Evolutionary conservation across 2,888 invertebrate genomes (phyloP).

Genomic region (Andrena flavipes): DNA sequence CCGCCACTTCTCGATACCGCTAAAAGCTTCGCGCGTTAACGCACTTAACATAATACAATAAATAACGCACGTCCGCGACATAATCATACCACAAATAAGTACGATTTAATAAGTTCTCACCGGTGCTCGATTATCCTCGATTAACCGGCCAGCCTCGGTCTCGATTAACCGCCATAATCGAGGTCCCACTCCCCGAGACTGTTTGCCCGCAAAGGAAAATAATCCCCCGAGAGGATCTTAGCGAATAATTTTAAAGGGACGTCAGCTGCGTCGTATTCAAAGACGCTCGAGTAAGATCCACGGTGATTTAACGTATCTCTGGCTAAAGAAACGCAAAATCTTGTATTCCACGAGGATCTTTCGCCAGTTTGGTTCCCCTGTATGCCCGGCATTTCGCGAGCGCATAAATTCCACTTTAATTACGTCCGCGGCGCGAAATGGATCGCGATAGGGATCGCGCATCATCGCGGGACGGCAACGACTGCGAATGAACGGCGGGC

Average conservation of each 20-base stretch:
- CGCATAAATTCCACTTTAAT: conserved; percentile 37
- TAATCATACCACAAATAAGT: conserved; percentile 4
- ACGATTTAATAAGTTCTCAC: conserved; percentile 17
- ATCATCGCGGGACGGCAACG: conserved; percentile 28
- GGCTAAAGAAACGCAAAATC: neutral
- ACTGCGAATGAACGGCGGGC: neutral
- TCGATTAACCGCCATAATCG: conserved; percentile 11
- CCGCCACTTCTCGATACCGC: neutral
- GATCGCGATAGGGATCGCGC: conserved; percentile 45
- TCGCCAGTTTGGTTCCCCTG: conserved; percentile 16
- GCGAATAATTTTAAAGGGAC: conserved; percentile 1
- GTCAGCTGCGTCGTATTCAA: neutral
- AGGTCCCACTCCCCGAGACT: neutral
- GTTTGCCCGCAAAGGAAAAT: neutral
- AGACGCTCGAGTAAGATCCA: too few species aligned
- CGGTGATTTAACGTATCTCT: conserved; percentile 7
- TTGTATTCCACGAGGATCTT: conserved; percentile 22
- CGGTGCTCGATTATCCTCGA: conserved; percentile 10
- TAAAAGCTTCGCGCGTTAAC: neutral
- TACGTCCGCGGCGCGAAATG: conserved; percentile 10
- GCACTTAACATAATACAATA: neutral
- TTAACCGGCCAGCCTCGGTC: conserved; percentile 20
- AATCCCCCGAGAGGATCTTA: neutral
- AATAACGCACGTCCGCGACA: conserved; percentile 1
- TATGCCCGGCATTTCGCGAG: neutral